Percentiles rank a stretch among this genome's conserved stretches.
Evolutionary conservation across 2,113 vertebrate species (phyloP).

Genomic region (Hylia prasina): DNA sequence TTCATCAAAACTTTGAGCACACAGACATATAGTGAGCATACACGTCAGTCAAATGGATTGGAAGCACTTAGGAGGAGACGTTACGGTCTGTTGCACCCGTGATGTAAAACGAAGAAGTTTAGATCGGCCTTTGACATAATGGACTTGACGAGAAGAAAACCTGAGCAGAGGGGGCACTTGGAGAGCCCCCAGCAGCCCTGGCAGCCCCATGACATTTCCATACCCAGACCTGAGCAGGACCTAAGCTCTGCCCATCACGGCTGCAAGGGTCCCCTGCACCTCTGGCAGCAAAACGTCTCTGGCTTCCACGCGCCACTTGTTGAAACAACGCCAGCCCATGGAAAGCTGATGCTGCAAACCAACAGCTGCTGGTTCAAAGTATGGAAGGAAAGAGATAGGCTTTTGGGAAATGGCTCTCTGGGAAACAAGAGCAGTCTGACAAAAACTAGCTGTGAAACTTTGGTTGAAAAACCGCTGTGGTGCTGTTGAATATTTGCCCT

Average conservation of each 20-base stretch:
- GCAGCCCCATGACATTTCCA: background rate
- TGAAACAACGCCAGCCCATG: background rate
- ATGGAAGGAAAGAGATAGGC: background rate
- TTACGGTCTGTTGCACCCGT: background rate
- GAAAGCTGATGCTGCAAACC: background rate
- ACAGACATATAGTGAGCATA: background rate
- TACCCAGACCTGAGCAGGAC: background rate
- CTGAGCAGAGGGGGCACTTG: background rate
- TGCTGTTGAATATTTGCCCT: background rate
- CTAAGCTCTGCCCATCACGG: fast-evolving
- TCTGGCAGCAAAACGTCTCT: background rate
- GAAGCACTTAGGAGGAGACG: background rate
- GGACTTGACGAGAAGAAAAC: background rate
- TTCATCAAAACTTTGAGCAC: background rate
- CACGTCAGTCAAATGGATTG: background rate
- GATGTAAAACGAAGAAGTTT: background rate
- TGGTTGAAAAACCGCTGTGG: background rate
- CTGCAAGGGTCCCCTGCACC: background rate
- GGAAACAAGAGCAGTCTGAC: background rate
- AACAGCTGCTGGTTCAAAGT: background rate
- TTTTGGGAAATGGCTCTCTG: background rate
- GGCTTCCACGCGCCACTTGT: fast-evolving
- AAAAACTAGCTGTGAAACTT: background rate
- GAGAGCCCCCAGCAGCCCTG: background rate
- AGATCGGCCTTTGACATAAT: background rate